phyloP scores from a whole-genome alignment of 2,888 invertebrate genomes.

The Palloptera scutellata region DNA sequence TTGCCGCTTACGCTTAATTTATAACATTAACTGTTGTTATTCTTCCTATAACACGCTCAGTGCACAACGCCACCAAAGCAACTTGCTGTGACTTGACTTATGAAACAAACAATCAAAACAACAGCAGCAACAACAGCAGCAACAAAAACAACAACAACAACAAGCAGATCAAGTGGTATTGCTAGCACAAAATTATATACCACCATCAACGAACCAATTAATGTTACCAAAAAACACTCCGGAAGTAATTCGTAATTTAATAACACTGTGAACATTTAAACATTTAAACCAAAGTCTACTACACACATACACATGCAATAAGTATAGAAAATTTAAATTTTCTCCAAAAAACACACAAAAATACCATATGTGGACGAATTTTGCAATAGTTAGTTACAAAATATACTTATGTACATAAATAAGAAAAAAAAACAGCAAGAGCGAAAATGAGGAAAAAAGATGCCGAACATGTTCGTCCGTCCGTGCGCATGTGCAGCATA shows the following conservation, averaged over 20 bases:
- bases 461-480: too few relatives aligned
- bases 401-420: too few relatives aligned
- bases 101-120: slow-evolving; percentile 9
- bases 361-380: too few relatives aligned
- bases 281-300: too few relatives aligned
- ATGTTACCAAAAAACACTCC: slow-evolving; percentile 41
- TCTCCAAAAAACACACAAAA: too few relatives aligned
- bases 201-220: slow-evolving; percentile 30
- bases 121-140: not conserved
- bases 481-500: too few relatives aligned
- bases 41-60: slow-evolving; percentile 24
- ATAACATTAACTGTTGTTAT: slow-evolving; percentile 43
- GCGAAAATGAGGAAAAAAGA: too few relatives aligned
- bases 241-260: slow-evolving; percentile 44
- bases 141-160: not conserved
- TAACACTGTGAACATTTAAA: too few relatives aligned
- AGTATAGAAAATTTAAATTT: too few relatives aligned
- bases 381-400: too few relatives aligned
- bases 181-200: slow-evolving; percentile 18
- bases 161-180: slow-evolving; percentile 19
- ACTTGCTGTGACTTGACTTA: not conserved
- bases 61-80: not conserved
- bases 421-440: too few relatives aligned
- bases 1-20: slow-evolving; percentile 40
- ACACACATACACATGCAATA: too few relatives aligned